These are phyloP conservation scores for Damaliscus lunatus DNA, from an alignment of 2,113 vertebrate species.

Conservation along the genomic window DNA sequence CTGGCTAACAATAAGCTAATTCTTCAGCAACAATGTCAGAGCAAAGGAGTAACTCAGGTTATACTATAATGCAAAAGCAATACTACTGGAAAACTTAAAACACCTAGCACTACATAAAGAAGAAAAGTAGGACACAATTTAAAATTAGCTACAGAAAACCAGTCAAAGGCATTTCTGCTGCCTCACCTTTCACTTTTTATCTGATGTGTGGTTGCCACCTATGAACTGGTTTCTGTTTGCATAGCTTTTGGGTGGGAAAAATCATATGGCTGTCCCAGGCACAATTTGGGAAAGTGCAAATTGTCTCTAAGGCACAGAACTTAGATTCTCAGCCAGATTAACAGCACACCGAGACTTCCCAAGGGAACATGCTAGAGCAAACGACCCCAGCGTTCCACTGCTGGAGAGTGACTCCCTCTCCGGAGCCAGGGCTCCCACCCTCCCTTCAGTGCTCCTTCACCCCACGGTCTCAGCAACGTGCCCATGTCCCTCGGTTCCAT, in stretches of 20 bases:
- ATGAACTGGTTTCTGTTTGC: constrained; percentile 80
- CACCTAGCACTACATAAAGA: constrained; percentile 72
- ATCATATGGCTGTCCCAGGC: constrained; percentile 77
- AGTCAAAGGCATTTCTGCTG: constrained; percentile 73
- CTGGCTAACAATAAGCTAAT: constrained; percentile 78
- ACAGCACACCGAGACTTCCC: constrained; percentile 74
- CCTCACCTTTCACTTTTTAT: constrained; percentile 59
- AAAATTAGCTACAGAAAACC: constrained; percentile 63
- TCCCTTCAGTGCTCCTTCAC: constrained; percentile 60
- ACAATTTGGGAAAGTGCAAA: constrained; percentile 77
- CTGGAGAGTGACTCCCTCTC: constrained; percentile 63
- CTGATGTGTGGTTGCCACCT: constrained; percentile 62
- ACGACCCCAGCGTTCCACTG: constrained; percentile 63
- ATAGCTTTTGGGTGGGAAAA: constrained; percentile 77
- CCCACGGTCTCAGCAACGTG: constrained; percentile 49
- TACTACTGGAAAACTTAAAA: constrained; percentile 72
- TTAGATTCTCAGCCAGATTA: constrained; percentile 69
- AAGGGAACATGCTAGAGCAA: constrained; percentile 67
- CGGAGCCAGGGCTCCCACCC: neutral
- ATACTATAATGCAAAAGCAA: constrained; percentile 75
- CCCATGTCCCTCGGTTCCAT: constrained; percentile 35
- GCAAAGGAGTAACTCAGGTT: constrained; percentile 72
- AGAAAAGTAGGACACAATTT: constrained; percentile 26
- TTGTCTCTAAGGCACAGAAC: constrained; percentile 81
- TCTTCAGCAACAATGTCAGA: constrained; percentile 78